Conservation (phyloP, 2,888 invertebrate species). For the Hedya salicella region DNA sequence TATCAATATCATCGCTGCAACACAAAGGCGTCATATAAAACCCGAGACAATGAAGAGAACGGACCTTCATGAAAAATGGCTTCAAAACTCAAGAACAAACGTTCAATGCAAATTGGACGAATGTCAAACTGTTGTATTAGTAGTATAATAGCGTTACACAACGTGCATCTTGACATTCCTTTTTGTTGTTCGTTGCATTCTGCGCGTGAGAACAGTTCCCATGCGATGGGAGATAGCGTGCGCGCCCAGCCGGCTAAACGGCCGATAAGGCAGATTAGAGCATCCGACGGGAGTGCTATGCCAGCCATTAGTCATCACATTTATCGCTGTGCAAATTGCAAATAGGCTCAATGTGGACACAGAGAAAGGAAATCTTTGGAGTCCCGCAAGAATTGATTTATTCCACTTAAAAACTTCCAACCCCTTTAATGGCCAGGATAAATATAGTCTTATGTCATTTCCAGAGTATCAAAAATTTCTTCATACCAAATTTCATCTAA, state of each 20-base stretch:
- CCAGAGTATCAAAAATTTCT: too few species aligned
- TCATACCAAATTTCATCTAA: too few species aligned
- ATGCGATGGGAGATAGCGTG: constrained; percentile 63
- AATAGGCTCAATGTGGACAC: background rate
- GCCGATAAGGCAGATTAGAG: constrained; percentile 64
- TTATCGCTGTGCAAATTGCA: constrained; percentile 9
- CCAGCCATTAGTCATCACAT: constrained; percentile 17
- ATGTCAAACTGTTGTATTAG: constrained; percentile 64
- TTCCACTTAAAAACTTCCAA: too few species aligned
- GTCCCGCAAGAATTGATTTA: too few species aligned
- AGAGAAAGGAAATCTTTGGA: too few species aligned
- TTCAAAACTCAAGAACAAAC: constrained; percentile 63
- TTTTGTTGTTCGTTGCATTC: constrained; percentile 75
- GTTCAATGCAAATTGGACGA: constrained; percentile 69
- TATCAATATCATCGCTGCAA: constrained; percentile 32
- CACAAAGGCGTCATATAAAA: constrained; percentile 39
- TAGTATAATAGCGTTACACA: constrained; percentile 67
- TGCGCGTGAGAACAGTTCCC: constrained; percentile 75
- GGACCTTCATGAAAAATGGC: constrained; percentile 55
- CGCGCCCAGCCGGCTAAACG: constrained; percentile 68
- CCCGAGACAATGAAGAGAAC: constrained; percentile 59
- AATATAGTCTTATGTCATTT: too few species aligned
- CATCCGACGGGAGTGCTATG: constrained; percentile 50
- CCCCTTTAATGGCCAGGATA: too few species aligned
- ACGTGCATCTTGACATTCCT: constrained; percentile 82